phyloP scores from a whole-genome alignment of 2,797 vertebrate species.

The Vespertilio murinus region DNA sequence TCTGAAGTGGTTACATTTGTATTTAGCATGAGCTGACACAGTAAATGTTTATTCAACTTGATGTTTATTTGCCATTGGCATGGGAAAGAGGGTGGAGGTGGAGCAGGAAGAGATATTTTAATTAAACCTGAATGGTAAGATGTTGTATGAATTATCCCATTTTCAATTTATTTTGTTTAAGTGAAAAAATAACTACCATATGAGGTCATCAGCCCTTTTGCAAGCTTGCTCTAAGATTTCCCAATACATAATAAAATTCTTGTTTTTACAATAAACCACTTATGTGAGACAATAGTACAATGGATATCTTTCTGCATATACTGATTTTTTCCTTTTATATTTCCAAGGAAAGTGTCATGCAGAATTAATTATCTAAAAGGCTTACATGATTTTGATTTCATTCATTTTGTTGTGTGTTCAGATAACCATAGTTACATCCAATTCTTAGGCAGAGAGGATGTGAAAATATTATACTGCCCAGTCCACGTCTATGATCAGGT shows the following conservation, averaged over 20 bases:
- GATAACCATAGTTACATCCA: not conserved
- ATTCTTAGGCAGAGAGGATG: not conserved
- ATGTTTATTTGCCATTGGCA: constrained; percentile 55
- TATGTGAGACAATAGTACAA: not conserved
- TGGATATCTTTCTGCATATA: constrained; percentile 32
- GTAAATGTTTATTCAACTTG: constrained; percentile 49
- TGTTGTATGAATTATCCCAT: constrained; percentile 60
- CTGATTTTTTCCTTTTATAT: constrained; percentile 37
- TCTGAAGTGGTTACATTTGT: constrained; percentile 60
- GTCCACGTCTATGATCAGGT: not conserved
- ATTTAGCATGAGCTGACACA: constrained; percentile 45
- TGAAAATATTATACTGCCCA: not conserved
- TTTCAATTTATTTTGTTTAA: constrained; percentile 72
- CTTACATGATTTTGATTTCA: not conserved
- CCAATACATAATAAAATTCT: constrained; percentile 56
- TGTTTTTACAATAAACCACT: constrained; percentile 43
- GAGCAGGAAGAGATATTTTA: constrained; percentile 57
- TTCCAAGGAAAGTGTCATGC: not conserved
- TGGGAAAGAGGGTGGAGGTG: constrained; percentile 27
- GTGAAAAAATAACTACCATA: constrained; percentile 54
- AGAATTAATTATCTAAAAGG: constrained; percentile 48
- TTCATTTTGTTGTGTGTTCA: constrained; percentile 1
- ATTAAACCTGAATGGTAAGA: constrained; percentile 66
- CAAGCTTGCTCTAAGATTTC: constrained; percentile 67
- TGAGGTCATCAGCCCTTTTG: constrained; percentile 62